A percentile compares a stretch with the other conserved stretches of the same genome.
Conservation (phyloP, 2,888 invertebrate species). For the Himalopsyche japonica region DNA sequence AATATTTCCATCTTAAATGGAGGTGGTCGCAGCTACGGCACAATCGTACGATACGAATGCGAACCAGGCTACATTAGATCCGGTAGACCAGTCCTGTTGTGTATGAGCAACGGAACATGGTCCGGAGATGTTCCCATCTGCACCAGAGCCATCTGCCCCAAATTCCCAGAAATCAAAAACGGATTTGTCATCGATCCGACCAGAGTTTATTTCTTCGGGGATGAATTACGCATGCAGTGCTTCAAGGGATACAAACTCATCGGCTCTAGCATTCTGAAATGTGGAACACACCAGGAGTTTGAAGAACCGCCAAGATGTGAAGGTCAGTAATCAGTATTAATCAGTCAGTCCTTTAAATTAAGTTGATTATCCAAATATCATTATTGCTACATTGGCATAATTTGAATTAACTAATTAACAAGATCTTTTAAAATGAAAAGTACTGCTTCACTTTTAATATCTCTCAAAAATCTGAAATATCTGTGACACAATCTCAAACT, state of each 20-base stretch:
- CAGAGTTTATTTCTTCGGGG: slow-evolving; percentile 79
- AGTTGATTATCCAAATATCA: too few relatives aligned
- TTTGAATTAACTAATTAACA: too few relatives aligned
- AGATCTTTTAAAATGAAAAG: too few relatives aligned
- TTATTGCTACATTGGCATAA: too few relatives aligned
- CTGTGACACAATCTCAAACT: neutral
- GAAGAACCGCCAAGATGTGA: slow-evolving; percentile 85
- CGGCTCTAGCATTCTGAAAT: slow-evolving; percentile 81
- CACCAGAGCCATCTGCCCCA: slow-evolving; percentile 73
- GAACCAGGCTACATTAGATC: slow-evolving; percentile 87
- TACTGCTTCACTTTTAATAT: neutral
- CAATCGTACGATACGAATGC: slow-evolving; percentile 89
- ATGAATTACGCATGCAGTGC: slow-evolving; percentile 90
- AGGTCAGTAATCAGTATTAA: slow-evolving; percentile 49
- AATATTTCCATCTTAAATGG: slow-evolving; percentile 87
- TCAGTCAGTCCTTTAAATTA: neutral
- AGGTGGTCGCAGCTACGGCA: slow-evolving; percentile 89
- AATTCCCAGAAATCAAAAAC: slow-evolving; percentile 80
- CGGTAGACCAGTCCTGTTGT: slow-evolving; percentile 87
- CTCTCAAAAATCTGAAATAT: neutral
- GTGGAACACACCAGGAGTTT: slow-evolving; percentile 83
- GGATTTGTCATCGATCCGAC: slow-evolving; percentile 83
- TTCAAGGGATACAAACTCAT: slow-evolving; percentile 86
- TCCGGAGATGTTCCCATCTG: slow-evolving; percentile 89
- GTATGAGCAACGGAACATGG: slow-evolving; percentile 96